Percentiles rank a stretch among this genome's conserved stretches.
Conservation (phyloP, 53 echinoderm and acorn worm species). For the Mesocentrotus franciscanus region DNA sequence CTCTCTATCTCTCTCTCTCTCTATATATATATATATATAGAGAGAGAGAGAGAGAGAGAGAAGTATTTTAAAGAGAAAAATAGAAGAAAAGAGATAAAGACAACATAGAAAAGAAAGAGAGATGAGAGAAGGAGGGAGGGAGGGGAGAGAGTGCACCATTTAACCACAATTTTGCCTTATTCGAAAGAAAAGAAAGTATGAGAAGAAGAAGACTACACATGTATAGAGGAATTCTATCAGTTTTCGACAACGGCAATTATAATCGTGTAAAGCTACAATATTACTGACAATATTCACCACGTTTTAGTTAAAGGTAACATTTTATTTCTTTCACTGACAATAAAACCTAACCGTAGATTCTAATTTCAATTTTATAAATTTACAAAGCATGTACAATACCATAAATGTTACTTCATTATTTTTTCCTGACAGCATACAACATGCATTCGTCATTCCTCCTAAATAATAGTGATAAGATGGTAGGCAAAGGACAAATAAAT, state of each 20-base stretch:
- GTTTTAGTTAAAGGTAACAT: background rate
- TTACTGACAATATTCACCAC: too few species aligned
- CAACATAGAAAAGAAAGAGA: too few species aligned
- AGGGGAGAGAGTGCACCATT: background rate
- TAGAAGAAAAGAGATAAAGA: background rate
- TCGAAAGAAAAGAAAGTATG: background rate
- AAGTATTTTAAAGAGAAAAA: background rate
- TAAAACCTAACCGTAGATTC: background rate
- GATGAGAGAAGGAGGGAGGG: background rate
- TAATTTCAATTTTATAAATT: background rate
- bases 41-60: background rate
- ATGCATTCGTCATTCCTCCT: background rate
- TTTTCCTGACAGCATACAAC: too few species aligned
- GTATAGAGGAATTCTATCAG: too few species aligned
- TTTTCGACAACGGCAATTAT: too few species aligned
- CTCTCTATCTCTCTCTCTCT: too few species aligned
- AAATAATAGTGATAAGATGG: background rate
- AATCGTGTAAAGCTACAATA: too few species aligned
- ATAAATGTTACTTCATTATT: too few species aligned
- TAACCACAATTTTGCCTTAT: too few species aligned
- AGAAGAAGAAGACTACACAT: too few species aligned
- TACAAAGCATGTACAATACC: background rate
- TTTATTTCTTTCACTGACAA: background rate
- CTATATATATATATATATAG: too few species aligned
- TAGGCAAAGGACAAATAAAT: constrained; percentile 9